Evolutionary conservation across 2,797 vertebrate species (phyloP), one percentile per base, ranked within the genome.

Genomic region (Tiaroga cobitis): DNA sequence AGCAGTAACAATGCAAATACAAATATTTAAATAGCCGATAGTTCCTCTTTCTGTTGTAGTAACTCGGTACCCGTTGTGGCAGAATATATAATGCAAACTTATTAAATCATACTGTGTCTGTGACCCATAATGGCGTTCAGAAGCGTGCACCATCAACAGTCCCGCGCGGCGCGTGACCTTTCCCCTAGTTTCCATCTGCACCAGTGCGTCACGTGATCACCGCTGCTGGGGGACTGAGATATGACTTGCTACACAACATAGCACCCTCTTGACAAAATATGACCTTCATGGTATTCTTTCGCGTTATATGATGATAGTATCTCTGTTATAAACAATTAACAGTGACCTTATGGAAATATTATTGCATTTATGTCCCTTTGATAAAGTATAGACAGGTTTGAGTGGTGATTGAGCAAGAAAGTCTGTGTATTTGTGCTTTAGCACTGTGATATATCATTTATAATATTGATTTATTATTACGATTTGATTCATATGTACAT

Each of bases 141-240:
- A 1, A 41, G 8, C 5, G 8, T 72, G 24, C 46, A 63, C 16
- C 39, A 46, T 43, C 15, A 56, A 77, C 1, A 72, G 24, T 37
- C 8, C 2, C 15, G 11, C 8, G 70, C 81, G 21, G 21, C 77
- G 41, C 87, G 10, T 92, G 94, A 96, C 95, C 95, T 96, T 96
- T 96, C 94, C 92, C 95, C 95, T 73, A 96, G 92, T 96, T 96
- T 92, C 92, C 91, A 90, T 92, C 91, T 78, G 92, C 92, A 78
- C 88, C 75, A 90, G 89, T 68, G 83, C 86, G 87, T 95, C 95
- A 96, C 93, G 95, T 96, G 95, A 94, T 86, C 91, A 1, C 79
- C 68, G 83, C 61, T 34, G 83, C 90, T 92, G 94, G 93, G 90
- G 86, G 92, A 83, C 88, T 37, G 39, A 70, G 39, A 54, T 10